These are phyloP conservation scores for Thereva unica DNA, from an alignment of 2,888 invertebrate genomes.

Conservation along the genomic window DNA sequence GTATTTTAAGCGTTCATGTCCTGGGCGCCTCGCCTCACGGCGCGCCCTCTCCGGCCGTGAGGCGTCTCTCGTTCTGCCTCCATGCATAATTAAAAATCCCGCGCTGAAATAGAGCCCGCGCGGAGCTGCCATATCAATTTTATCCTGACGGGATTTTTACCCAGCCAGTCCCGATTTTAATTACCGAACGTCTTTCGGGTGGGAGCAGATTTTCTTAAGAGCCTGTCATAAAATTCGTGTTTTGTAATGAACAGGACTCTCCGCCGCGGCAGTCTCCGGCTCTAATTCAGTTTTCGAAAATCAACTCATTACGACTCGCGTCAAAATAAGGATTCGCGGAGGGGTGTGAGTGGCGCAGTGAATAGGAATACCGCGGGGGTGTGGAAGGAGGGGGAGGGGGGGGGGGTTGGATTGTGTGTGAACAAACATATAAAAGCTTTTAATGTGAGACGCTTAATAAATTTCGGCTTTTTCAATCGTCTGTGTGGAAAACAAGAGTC, in stretches of 20 bases:
- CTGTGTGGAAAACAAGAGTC: conserved; percentile 21
- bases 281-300: conserved; percentile 29
- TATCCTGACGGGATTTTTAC: conserved; percentile 9
- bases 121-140: neutral
- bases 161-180: conserved; percentile 27
- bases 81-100: too few relatives aligned
- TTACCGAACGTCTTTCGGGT: conserved; percentile 15
- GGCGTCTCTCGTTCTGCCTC: too few relatives aligned
- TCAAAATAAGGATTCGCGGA: conserved; percentile 42
- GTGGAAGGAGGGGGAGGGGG: neutral
- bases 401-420: conserved; percentile 34
- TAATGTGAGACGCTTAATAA: conserved; percentile 44
- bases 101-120: too few relatives aligned
- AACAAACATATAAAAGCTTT: conserved; percentile 47
- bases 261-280: neutral
- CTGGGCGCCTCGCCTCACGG: too few relatives aligned
- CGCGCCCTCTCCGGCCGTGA: too few relatives aligned
- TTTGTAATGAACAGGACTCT: conserved; percentile 25
- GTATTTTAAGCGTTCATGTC: too few relatives aligned
- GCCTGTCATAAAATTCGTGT: conserved; percentile 35
- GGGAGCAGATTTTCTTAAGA: conserved; percentile 35
- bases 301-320: conserved; percentile 46
- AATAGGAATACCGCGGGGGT: neutral
- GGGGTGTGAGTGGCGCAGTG: neutral
- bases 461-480: conserved; percentile 38